phyloP scores from a whole-genome alignment of 1,140 invertebrate species.

The Rhopalosiphum maidis region DNA sequence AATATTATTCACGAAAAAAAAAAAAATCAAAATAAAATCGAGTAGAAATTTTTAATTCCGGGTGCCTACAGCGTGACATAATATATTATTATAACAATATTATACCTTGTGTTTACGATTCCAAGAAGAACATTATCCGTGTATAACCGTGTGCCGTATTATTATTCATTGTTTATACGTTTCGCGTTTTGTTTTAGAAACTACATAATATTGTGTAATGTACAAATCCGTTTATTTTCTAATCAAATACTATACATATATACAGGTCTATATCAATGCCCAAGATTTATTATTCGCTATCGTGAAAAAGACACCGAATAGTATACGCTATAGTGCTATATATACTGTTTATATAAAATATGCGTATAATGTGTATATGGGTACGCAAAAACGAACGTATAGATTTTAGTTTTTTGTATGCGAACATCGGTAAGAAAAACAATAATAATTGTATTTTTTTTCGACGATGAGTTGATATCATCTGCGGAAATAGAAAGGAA shows the following conservation, averaged over 20 bases:
- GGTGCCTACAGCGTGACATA: not conserved
- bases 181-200: conserved; percentile 4
- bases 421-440: not conserved
- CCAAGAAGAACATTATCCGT: not conserved
- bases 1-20: not conserved
- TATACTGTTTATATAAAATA: no score
- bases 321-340: not conserved
- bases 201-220: not conserved
- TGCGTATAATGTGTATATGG: not conserved
- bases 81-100: not conserved
- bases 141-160: not conserved
- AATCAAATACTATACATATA: not conserved
- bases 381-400: not conserved
- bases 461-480: not conserved
- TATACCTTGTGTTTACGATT: not conserved
- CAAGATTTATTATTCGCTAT: not conserved
- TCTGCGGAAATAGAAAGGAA: not conserved
- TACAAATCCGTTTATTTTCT: not conserved
- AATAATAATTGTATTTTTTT: not conserved
- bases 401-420: not conserved
- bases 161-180: conserved; percentile 29
- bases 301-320: not conserved
- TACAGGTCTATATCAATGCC: not conserved
- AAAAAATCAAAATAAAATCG: not conserved
- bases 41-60: not conserved